Evolutionary conservation across 2,797 vertebrate genomes (phyloP).

Genomic region (Smutsia temminckii): DNA sequence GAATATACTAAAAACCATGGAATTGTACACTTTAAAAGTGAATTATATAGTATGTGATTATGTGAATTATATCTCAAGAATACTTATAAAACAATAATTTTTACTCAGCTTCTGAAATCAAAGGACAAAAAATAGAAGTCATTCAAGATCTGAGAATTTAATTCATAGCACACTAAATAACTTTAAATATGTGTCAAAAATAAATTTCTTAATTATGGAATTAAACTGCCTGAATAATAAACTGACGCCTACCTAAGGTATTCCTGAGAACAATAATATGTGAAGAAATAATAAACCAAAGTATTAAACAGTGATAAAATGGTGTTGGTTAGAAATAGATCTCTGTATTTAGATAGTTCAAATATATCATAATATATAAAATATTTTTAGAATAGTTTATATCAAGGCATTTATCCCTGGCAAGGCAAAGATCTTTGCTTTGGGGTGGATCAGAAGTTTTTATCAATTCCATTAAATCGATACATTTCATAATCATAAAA

Average conservation of each 20-base stretch:
- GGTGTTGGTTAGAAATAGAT: not conserved
- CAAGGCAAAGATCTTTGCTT: not conserved
- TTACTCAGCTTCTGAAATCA: not conserved
- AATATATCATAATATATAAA: not conserved
- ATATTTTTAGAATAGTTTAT: not conserved
- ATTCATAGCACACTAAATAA: not conserved
- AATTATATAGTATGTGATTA: not conserved
- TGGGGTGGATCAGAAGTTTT: not conserved
- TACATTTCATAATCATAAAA: slow-evolving; percentile 1
- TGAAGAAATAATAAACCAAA: not conserved
- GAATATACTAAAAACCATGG: not conserved
- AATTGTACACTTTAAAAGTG: not conserved
- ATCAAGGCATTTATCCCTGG: not conserved
- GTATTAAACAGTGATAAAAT: not conserved
- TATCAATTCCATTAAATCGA: not conserved
- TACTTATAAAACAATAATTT: not conserved
- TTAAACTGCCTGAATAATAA: not conserved
- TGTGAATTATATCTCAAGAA: not conserved
- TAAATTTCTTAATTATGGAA: not conserved
- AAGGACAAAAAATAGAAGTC: not conserved
- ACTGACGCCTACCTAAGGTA: not conserved
- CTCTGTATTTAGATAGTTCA: not conserved
- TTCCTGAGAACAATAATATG: not conserved
- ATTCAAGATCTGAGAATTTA: not conserved
- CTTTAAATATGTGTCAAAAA: not conserved